Evolutionary conservation across 2,888 invertebrate species (phyloP).

Genomic region (Geotrupes spiniger): DNA sequence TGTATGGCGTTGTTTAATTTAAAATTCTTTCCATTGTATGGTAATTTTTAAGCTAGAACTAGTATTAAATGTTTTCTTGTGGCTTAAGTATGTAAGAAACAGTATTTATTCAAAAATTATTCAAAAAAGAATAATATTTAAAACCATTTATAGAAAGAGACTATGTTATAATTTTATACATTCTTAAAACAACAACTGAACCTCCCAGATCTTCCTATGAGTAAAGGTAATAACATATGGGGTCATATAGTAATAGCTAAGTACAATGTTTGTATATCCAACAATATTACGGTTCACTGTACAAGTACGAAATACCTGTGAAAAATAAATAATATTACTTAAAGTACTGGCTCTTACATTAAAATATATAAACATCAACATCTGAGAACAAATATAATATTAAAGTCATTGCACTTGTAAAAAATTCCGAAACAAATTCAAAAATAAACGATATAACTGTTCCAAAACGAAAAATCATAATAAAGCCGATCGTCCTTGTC

Average conservation of each 20-base stretch:
- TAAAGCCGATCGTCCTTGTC: conserved; percentile 32
- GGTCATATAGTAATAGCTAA: conserved; percentile 21
- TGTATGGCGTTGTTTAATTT: too few relatives aligned
- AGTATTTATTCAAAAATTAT: too few relatives aligned
- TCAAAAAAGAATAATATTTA: not conserved
- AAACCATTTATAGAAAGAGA: not conserved
- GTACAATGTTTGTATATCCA: conserved; percentile 28
- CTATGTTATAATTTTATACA: not conserved
- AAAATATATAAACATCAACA: conserved; percentile 53
- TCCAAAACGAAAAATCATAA: conserved; percentile 8
- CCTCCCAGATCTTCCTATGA: conserved; percentile 12
- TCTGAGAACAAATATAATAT: conserved; percentile 43
- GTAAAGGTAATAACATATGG: conserved; percentile 6
- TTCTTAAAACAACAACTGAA: conserved; percentile 6
- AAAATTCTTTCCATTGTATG: too few relatives aligned
- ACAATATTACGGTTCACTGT: conserved; percentile 34
- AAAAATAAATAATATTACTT: conserved; percentile 50
- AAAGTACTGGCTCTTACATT: conserved; percentile 52
- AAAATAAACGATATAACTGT: conserved; percentile 10
- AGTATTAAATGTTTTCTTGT: too few relatives aligned
- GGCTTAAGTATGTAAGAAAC: too few relatives aligned
- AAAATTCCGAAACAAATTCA: conserved; percentile 8
- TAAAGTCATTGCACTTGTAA: conserved; percentile 30
- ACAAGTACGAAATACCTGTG: conserved; percentile 36
- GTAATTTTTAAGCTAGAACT: too few relatives aligned